Conservation (phyloP, 2,888 invertebrate genomes). For the Strigamia maritima region DNA sequence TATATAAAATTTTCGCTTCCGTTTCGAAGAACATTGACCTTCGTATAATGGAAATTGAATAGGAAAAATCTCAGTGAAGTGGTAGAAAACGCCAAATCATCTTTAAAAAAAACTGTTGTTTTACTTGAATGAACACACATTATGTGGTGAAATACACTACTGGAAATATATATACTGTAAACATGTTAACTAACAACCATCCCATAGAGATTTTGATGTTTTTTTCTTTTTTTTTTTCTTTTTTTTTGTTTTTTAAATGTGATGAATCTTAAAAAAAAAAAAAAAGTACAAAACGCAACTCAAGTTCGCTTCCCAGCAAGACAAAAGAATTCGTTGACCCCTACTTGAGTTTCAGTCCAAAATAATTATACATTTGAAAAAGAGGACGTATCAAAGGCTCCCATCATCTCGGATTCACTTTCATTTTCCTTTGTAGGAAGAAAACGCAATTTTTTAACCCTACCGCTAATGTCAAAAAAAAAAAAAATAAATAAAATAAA, state of each 20-base stretch:
- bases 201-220: neutral
- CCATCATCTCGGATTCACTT: neutral
- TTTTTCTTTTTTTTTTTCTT: no score
- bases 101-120: neutral
- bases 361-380: slow-evolving; percentile 4
- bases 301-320: neutral
- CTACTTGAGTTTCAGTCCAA: neutral
- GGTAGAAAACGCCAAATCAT: neutral
- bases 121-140: neutral
- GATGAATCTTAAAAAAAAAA: no score
- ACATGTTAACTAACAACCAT: neutral
- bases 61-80: neutral
- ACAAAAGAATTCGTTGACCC: neutral
- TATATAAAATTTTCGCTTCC: neutral
- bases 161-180: neutral
- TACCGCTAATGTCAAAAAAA: neutral
- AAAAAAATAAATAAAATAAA: neutral
- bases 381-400: neutral
- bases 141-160: neutral
- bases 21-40: neutral
- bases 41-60: neutral
- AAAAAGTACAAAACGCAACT: neutral
- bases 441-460: neutral
- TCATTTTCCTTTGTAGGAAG: neutral
- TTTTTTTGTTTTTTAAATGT: no score